Evolutionary conservation across 2,797 vertebrate species (phyloP).

Genomic region (Otolemur crassicaudatus): DNA sequence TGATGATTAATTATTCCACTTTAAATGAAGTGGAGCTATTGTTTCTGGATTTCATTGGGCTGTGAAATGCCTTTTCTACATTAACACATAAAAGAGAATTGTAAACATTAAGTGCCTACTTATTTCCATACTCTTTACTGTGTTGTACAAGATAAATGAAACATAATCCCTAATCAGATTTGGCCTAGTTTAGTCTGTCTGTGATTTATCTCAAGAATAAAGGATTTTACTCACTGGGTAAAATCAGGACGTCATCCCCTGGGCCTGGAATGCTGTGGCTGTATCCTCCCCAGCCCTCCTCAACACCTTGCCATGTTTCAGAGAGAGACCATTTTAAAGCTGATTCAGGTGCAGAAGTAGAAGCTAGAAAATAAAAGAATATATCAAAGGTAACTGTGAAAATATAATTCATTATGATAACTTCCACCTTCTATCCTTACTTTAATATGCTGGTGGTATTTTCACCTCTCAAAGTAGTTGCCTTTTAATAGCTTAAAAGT

Average conservation of each 20-base stretch:
- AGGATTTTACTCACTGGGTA: constrained; percentile 85
- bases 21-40: background rate
- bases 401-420: background rate
- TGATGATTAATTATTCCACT: background rate
- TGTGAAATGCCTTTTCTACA: background rate
- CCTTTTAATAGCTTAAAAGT: background rate
- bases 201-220: background rate
- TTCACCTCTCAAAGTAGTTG: background rate
- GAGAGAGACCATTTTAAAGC: constrained; percentile 86
- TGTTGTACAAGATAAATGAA: background rate
- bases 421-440: background rate
- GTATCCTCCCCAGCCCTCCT: constrained; percentile 86
- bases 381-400: background rate
- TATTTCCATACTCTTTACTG: background rate
- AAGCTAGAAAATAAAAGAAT: constrained; percentile 78
- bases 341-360: constrained; percentile 57
- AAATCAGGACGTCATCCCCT: constrained; percentile 87
- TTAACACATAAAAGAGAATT: background rate
- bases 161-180: background rate
- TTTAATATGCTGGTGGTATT: constrained; percentile 21
- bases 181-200: background rate
- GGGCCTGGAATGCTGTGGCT: constrained; percentile 77
- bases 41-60: background rate
- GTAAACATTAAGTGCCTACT: background rate
- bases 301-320: constrained; percentile 84